These are phyloP conservation scores for Heliocidaris tuberculata DNA, from an alignment of 35 echinoderm and acorn worm species.

Conservation along the genomic window DNA sequence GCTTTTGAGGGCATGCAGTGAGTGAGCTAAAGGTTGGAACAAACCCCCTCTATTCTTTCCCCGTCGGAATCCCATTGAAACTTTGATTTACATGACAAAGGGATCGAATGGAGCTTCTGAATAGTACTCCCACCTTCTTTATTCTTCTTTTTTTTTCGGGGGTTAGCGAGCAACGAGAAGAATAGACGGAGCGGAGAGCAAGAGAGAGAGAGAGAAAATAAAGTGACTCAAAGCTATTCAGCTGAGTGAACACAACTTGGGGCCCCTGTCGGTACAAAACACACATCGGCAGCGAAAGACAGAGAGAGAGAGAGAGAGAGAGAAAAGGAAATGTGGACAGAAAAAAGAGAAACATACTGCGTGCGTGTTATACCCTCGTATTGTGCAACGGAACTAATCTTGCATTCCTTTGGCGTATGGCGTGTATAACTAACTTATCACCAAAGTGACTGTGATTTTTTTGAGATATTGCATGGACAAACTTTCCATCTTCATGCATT, in stretches of 20 bases:
- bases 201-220: slow-evolving; percentile 2
- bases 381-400: background rate
- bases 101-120: background rate
- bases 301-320: background rate
- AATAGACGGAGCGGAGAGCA: background rate
- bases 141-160: slow-evolving; percentile 5
- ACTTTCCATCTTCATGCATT: background rate
- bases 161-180: background rate
- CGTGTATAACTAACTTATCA: background rate
- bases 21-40: background rate
- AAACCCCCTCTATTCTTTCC: background rate
- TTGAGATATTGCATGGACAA: background rate
- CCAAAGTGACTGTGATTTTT: background rate
- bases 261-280: background rate
- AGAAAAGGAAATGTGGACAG: background rate
- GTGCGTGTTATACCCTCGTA: background rate
- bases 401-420: background rate
- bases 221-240: background rate
- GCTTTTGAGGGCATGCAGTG: background rate
- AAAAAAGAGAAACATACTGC: background rate
- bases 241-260: background rate
- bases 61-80: background rate
- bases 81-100: slow-evolving; percentile 19
- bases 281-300: background rate
- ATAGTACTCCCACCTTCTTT: background rate